These are phyloP conservation scores for Stenurella melanura DNA, from an alignment of 2,888 invertebrate genomes.

Conservation along the genomic window DNA sequence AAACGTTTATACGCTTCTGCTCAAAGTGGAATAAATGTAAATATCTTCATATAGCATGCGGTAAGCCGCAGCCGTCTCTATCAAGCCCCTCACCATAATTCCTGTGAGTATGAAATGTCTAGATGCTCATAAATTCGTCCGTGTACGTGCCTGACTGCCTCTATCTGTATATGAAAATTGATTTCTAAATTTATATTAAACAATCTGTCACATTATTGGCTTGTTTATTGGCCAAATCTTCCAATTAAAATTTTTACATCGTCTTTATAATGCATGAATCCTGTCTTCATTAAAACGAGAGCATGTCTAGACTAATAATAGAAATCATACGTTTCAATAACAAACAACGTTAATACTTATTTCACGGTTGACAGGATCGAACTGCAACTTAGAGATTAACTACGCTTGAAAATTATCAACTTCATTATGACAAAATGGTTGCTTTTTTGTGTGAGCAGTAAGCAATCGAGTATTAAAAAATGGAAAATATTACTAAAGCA, in stretches of 20 bases:
- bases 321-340: slow-evolving; percentile 1
- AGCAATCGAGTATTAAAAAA: neutral
- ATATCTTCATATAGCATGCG: no score
- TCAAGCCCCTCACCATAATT: no score
- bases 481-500: neutral
- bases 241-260: neutral
- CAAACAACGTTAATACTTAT: neutral
- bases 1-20: no score
- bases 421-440: neutral
- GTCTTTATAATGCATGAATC: neutral
- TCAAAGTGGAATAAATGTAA: no score
- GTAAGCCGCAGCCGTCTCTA: no score
- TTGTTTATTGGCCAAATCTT: no score
- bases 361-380: neutral
- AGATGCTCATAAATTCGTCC: no score
- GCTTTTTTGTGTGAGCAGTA: slow-evolving; percentile 2
- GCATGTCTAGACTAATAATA: neutral
- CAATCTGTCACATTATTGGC: no score
- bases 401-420: slow-evolving; percentile 7
- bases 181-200: no score
- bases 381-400: slow-evolving; percentile 1
- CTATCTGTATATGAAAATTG: no score
- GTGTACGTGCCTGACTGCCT: no score
- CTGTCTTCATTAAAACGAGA: neutral
- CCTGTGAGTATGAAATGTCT: no score